These are phyloP conservation scores for Calliphora vomitoria DNA, from an alignment of 2,888 invertebrate genomes.

Conservation along the genomic window DNA sequence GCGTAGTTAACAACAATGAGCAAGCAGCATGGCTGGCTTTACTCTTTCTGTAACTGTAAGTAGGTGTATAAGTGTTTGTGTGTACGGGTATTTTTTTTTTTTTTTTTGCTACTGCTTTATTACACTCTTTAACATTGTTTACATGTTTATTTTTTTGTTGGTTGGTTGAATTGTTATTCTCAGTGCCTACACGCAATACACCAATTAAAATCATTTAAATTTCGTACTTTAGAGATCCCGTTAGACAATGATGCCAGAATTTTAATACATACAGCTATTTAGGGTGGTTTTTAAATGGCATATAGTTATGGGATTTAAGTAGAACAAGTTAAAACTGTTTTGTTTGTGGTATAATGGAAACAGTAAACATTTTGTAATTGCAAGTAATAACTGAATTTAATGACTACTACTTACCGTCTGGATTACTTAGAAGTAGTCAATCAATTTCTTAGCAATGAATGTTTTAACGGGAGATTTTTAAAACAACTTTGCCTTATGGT, in stretches of 20 bases:
- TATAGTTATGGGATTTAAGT: not conserved
- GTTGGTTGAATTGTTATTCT: constrained; percentile 54
- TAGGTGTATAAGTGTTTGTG: not conserved
- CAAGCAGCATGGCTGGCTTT: not conserved
- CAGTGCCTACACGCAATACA: constrained; percentile 56
- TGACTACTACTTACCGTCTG: too few relatives aligned
- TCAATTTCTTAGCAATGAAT: too few relatives aligned
- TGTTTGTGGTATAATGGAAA: too few relatives aligned
- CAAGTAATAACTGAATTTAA: too few relatives aligned
- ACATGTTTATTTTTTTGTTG: constrained; percentile 29
- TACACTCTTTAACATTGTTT: constrained; percentile 38
- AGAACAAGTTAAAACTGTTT: too few relatives aligned
- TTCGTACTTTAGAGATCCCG: constrained; percentile 15
- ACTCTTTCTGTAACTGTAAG: constrained; percentile 22
- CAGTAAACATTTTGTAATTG: too few relatives aligned
- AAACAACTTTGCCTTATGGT: too few relatives aligned
- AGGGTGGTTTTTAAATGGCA: too few relatives aligned
- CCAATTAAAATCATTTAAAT: constrained; percentile 67
- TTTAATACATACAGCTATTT: too few relatives aligned
- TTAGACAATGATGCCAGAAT: constrained; percentile 51
- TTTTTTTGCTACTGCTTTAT: constrained; percentile 14
- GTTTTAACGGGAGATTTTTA: too few relatives aligned
- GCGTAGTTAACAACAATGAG: constrained; percentile 45
- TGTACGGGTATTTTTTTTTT: not conserved
- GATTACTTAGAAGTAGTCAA: too few relatives aligned